phyloP scores from a whole-genome alignment of 2,888 invertebrate species.

The Acrobasis consociella region DNA sequence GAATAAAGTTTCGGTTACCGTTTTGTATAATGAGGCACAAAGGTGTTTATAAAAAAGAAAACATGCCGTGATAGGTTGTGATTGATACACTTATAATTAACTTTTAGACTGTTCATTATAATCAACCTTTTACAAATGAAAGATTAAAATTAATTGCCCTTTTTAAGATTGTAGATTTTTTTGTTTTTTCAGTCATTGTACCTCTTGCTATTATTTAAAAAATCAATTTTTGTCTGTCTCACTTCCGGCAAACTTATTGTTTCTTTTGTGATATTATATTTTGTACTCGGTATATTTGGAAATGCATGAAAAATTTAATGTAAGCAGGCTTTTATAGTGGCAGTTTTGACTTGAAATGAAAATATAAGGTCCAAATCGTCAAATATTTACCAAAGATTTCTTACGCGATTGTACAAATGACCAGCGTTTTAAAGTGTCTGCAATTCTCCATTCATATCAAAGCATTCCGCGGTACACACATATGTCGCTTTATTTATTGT shows the following conservation, averaged over 20 bases:
- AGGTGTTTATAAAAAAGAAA: conserved; percentile 6
- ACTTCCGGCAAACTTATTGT: background rate
- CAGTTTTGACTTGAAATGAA: too few species aligned
- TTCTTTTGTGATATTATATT: background rate
- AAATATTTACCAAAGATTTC: too few species aligned
- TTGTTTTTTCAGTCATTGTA: background rate
- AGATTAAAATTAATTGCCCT: conserved; percentile 13
- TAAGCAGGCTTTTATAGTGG: too few species aligned
- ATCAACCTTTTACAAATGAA: conserved; percentile 17
- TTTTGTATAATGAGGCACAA: background rate
- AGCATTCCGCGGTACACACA: too few species aligned
- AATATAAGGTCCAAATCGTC: too few species aligned
- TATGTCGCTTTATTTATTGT: background rate
- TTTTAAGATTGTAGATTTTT: background rate
- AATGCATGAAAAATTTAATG: too few species aligned
- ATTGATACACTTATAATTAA: conserved; percentile 19
- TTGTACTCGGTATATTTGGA: background rate
- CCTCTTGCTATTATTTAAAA: background rate
- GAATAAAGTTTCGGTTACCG: conserved; percentile 10
- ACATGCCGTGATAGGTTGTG: background rate
- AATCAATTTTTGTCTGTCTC: background rate
- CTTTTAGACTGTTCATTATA: conserved; percentile 8
- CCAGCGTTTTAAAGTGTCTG: too few species aligned
- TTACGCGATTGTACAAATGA: too few species aligned
- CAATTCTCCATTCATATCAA: too few species aligned